phyloP scores from a whole-genome alignment of 1,140 invertebrate genomes.

The Drosophila arizonae region DNA sequence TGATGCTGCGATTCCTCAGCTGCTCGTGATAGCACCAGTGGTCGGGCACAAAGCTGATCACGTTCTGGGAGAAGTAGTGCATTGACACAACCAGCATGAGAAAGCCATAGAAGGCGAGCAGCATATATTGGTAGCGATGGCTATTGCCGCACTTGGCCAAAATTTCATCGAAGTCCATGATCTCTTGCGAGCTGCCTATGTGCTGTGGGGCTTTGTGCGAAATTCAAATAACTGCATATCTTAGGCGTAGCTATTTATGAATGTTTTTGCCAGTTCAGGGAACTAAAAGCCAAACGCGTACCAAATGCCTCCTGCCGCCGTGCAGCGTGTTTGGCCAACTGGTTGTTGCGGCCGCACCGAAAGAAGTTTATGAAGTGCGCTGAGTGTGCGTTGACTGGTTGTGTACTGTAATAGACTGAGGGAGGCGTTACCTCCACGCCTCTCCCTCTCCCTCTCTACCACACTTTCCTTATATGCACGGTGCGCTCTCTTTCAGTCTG shows the following conservation, averaged over 20 bases:
- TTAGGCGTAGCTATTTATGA: constrained; percentile 24
- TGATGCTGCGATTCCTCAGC: constrained; percentile 59
- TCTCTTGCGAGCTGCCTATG: not conserved
- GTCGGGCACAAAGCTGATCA: constrained; percentile 83
- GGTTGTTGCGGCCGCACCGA: constrained; percentile 27
- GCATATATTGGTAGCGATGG: constrained; percentile 85
- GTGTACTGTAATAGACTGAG: too few relatives aligned
- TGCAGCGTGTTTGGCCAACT: constrained; percentile 51
- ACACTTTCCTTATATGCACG: not conserved
- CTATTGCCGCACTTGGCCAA: constrained; percentile 85
- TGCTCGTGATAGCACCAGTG: constrained; percentile 82
- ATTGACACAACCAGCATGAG: constrained; percentile 82
- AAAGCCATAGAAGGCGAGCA: constrained; percentile 81
- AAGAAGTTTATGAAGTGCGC: constrained; percentile 19
- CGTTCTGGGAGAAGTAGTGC: constrained; percentile 85
- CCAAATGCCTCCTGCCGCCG: constrained; percentile 42
- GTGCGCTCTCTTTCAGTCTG: constrained; percentile 3
- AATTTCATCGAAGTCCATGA: constrained; percentile 84
- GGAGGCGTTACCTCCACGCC: not conserved
- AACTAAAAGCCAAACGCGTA: constrained; percentile 56
- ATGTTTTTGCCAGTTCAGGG: constrained; percentile 22
- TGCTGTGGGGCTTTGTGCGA: not conserved
- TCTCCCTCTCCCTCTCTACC: not conserved
- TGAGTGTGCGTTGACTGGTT: too few relatives aligned
- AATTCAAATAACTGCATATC: constrained; percentile 47